Evolutionary conservation across 2,113 vertebrate genomes (phyloP).

Genomic region (Scomber colias): DNA sequence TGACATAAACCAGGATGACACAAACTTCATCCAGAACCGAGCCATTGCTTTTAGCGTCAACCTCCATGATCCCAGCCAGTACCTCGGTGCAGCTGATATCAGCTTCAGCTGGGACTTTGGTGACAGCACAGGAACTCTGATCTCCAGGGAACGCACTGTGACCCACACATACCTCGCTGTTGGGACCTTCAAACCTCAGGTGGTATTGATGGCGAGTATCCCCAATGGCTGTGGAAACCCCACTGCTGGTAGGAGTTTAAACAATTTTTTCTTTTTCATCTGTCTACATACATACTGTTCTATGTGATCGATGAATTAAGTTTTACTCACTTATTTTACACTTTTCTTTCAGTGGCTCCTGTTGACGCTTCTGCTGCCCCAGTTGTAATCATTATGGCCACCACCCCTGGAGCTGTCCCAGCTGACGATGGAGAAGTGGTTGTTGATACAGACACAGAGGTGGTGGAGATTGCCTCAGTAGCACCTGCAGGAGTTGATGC

Average conservation of each 20-base stretch:
- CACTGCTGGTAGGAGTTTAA: conserved; percentile 75
- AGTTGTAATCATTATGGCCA: conserved; percentile 62
- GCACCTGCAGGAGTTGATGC: conserved; percentile 56
- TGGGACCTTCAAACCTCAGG: conserved; percentile 87
- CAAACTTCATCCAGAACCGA: conserved; percentile 91
- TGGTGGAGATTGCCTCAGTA: conserved; percentile 47
- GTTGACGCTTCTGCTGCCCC: conserved; percentile 51
- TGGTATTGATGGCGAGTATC: conserved; percentile 92
- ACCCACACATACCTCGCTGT: conserved; percentile 90
- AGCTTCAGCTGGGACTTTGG: conserved; percentile 97
- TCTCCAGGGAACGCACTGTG: conserved; percentile 87
- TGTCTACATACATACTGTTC: neutral
- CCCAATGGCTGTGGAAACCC: conserved; percentile 84
- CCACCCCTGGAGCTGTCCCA: conserved; percentile 55
- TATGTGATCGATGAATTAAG: neutral
- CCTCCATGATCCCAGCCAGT: conserved; percentile 94
- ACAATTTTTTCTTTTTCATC: neutral
- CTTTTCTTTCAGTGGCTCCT: conserved; percentile 48
- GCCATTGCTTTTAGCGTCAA: conserved; percentile 89
- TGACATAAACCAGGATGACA: conserved; percentile 80
- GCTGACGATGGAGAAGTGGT: conserved; percentile 48
- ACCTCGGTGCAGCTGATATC: conserved; percentile 88
- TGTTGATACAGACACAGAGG: conserved; percentile 29
- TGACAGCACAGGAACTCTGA: conserved; percentile 91
- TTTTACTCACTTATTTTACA: conserved; percentile 8